A percentile compares a stretch with the other conserved stretches of the same genome.
phyloP scores from a whole-genome alignment of 1,140 invertebrate species.

The Papilio polytes region DNA sequence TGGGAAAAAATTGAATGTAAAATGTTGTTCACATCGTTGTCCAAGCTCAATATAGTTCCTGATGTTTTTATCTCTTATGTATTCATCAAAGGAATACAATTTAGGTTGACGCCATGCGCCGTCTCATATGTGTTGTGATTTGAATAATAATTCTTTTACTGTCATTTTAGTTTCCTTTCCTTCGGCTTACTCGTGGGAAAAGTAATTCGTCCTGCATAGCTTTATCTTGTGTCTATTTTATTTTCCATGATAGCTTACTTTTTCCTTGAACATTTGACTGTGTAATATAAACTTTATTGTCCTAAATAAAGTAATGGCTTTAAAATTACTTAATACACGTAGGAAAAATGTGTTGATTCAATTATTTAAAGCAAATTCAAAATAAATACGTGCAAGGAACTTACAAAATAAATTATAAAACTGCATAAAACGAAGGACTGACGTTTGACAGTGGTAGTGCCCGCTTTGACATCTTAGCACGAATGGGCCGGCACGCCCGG shows the following conservation, averaged over 20 bases:
- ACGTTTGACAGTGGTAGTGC: too few relatives aligned
- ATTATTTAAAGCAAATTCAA: slow-evolving; percentile 6
- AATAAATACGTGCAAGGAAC: slow-evolving; percentile 24
- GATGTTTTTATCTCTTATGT: slow-evolving; percentile 61
- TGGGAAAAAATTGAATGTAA: not conserved
- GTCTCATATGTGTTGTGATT: slow-evolving; percentile 70
- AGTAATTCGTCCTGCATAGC: slow-evolving; percentile 58
- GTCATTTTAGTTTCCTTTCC: slow-evolving; percentile 79
- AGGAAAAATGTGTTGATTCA: not conserved
- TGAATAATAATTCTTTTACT: slow-evolving; percentile 81
- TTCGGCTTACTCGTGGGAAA: slow-evolving; percentile 76
- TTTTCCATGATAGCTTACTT: not conserved
- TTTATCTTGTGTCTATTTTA: slow-evolving; percentile 1
- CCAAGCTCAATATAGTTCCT: slow-evolving; percentile 49
- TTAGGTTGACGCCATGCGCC: slow-evolving; percentile 72
- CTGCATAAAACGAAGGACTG: slow-evolving; percentile 50
- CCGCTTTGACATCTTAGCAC: too few relatives aligned
- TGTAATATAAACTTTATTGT: not conserved
- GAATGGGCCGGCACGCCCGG: too few relatives aligned
- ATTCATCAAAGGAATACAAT: slow-evolving; percentile 72
- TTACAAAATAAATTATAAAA: slow-evolving; percentile 24
- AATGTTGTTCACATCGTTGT: slow-evolving; percentile 46
- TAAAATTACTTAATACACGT: not conserved
- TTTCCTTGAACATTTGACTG: not conserved
- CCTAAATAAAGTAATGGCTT: not conserved